phyloP scores from a whole-genome alignment of 2,888 invertebrate genomes.

The Polietes domitor region DNA sequence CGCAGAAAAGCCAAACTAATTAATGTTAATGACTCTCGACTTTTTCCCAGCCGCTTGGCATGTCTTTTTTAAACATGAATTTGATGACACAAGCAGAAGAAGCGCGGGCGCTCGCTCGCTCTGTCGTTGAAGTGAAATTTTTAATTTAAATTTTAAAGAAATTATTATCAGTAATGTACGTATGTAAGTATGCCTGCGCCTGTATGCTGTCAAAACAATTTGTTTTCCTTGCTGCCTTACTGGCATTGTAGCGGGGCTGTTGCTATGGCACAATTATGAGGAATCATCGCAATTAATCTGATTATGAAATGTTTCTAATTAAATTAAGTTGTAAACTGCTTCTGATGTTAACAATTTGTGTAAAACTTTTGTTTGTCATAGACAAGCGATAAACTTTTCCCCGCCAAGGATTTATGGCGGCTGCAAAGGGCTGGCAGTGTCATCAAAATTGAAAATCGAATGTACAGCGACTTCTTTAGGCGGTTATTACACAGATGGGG shows the following conservation, averaged over 20 bases:
- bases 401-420: not conserved
- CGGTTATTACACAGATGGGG: too few species aligned
- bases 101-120: not conserved
- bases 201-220: not conserved
- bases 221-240: not conserved
- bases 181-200: not conserved
- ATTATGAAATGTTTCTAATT: constrained; percentile 22
- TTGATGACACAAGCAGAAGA: not conserved
- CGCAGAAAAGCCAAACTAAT: not conserved
- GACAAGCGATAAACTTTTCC: not conserved
- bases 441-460: too few species aligned
- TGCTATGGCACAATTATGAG: not conserved
- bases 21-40: not conserved
- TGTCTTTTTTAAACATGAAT: not conserved
- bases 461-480: too few species aligned
- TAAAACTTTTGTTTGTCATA: not conserved
- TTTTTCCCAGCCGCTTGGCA: not conserved
- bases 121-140: not conserved
- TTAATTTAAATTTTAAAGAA: not conserved
- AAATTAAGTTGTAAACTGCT: not conserved
- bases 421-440: not conserved
- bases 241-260: not conserved
- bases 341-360: not conserved
- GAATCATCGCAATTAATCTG: constrained; percentile 7
- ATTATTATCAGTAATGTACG: not conserved